phyloP scores from a whole-genome alignment of 2,888 invertebrate species.

The Macrosoma leucophasiata region DNA sequence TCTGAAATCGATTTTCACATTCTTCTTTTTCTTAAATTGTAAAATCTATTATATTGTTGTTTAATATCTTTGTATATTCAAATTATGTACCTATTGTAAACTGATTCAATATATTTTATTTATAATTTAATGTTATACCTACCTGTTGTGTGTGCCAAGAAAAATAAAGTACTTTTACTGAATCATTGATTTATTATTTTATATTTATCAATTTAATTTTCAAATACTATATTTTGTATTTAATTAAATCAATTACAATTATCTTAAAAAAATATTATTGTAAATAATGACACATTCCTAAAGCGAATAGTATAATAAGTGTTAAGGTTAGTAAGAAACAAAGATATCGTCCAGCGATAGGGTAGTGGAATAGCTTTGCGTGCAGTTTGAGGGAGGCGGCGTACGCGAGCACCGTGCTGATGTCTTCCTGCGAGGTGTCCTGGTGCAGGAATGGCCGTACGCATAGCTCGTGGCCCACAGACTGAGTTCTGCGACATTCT shows the following conservation, averaged over 20 bases:
- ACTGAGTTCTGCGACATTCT: slow-evolving; percentile 82
- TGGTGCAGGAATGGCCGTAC: slow-evolving; percentile 88
- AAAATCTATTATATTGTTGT: no score
- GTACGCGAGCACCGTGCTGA: slow-evolving; percentile 85
- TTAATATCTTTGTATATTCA: no score
- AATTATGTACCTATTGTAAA: no score
- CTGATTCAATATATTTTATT: no score
- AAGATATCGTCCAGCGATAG: slow-evolving; percentile 81
- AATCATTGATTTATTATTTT: no score
- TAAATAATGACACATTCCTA: slow-evolving; percentile 83
- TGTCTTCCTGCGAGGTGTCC: slow-evolving; percentile 83
- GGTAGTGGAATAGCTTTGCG: slow-evolving; percentile 83
- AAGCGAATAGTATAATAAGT: slow-evolving; percentile 76
- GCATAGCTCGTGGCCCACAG: slow-evolving; percentile 85
- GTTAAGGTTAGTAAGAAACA: slow-evolving; percentile 78
- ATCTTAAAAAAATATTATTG: slow-evolving; percentile 36
- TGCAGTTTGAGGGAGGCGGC: slow-evolving; percentile 84
- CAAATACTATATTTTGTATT: no score
- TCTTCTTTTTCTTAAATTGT: no score
- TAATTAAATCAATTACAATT: slow-evolving; percentile 1
- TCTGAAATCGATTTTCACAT: no score
- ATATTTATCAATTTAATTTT: no score
- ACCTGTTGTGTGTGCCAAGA: slow-evolving; percentile 5
- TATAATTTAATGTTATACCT: slow-evolving; percentile 12
- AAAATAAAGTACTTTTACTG: no score